Conservation (phyloP, 2,888 invertebrate genomes). For the Stenoptilia bipunctidactyla region DNA sequence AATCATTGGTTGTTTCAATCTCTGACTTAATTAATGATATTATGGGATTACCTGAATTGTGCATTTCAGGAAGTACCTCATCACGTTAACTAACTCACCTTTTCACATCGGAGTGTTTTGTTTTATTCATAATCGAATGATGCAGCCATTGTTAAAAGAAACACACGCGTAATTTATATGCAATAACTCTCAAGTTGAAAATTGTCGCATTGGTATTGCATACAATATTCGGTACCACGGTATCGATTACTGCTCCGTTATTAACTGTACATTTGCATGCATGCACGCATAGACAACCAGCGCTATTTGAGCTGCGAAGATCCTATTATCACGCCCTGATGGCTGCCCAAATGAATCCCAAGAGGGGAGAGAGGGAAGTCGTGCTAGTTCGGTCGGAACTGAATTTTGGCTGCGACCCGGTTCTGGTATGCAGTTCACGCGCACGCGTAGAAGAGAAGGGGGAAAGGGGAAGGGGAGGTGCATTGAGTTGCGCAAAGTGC, state of each 20-base stretch:
- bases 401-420: conserved; percentile 65
- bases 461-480: conserved; percentile 35
- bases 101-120: too few relatives aligned
- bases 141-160: too few relatives aligned
- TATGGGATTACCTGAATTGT: too few relatives aligned
- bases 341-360: neutral
- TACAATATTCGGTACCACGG: conserved; percentile 18
- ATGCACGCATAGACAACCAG: conserved; percentile 50
- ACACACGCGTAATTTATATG: too few relatives aligned
- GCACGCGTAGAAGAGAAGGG: conserved; percentile 48
- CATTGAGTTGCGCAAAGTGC: conserved; percentile 66
- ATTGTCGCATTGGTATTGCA: too few relatives aligned
- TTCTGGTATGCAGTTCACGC: conserved; percentile 66
- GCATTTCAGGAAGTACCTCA: too few relatives aligned
- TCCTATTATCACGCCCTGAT: conserved; percentile 24
- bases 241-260: conserved; percentile 53
- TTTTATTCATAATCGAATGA: too few relatives aligned
- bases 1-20: too few relatives aligned
- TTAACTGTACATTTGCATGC: conserved; percentile 70
- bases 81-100: too few relatives aligned
- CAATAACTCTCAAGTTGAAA: too few relatives aligned
- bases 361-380: conserved; percentile 34
- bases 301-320: conserved; percentile 26
- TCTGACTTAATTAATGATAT: too few relatives aligned
- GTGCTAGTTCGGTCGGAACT: conserved; percentile 25